Evolutionary conservation across 2,888 invertebrate genomes (phyloP).

Genomic region (Electrophaes corylata): DNA sequence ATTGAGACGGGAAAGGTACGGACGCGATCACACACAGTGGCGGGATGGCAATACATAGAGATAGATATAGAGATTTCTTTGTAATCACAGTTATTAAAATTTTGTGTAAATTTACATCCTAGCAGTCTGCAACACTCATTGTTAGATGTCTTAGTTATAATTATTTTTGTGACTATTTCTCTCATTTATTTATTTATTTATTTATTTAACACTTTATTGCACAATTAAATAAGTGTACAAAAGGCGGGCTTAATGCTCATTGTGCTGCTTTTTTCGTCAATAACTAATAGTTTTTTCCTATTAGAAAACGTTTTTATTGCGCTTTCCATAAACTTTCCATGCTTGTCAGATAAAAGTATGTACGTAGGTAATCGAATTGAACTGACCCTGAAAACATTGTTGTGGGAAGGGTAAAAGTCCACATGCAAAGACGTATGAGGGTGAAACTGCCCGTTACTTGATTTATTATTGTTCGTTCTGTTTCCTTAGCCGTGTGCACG

Average conservation of each 20-base stretch:
- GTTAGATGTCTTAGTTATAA: no score
- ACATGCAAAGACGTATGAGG: constrained; percentile 33
- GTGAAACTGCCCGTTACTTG: constrained; percentile 31
- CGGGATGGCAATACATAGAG: no score
- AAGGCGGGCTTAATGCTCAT: no score
- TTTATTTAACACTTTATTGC: no score
- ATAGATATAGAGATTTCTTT: no score
- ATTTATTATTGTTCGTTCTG: constrained; percentile 30
- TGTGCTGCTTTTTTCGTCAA: no score
- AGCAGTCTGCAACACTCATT: no score
- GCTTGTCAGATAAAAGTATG: neutral
- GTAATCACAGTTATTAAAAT: no score
- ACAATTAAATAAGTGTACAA: no score
- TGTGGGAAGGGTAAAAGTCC: constrained; percentile 31
- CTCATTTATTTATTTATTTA: no score
- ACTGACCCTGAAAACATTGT: constrained; percentile 32
- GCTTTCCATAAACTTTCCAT: constrained; percentile 3
- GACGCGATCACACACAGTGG: neutral
- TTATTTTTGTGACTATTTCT: neutral
- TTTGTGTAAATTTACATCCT: no score
- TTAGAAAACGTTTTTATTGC: neutral
- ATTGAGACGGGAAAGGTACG: neutral
- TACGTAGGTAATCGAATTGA: constrained; percentile 15
- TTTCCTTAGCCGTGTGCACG: constrained; percentile 22
- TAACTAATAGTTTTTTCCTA: no score